Percentiles rank a stretch among this genome's conserved stretches.
Evolutionary conservation across 2,113 vertebrate species (phyloP).

Genomic region (Nothocercus nigrocapillus): DNA sequence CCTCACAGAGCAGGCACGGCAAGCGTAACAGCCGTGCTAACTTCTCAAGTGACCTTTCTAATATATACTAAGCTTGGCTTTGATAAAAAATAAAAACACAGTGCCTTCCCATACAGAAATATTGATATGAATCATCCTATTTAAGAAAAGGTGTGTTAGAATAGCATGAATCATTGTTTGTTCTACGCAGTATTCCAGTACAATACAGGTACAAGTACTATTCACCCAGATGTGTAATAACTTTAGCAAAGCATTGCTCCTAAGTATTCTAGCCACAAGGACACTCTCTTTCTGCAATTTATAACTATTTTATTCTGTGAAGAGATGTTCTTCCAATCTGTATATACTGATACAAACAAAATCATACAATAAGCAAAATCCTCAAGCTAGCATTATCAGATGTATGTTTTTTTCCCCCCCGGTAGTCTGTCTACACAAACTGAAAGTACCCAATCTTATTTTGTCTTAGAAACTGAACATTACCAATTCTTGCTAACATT

Average conservation of each 20-base stretch:
- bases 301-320: background rate
- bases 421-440: background rate
- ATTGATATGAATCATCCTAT: slow-evolving; percentile 55
- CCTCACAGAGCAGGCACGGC: background rate
- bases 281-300: slow-evolving; percentile 21
- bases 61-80: background rate
- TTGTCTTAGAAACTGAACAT: background rate
- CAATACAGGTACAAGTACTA: background rate
- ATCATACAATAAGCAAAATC: background rate
- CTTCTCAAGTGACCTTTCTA: background rate
- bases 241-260: background rate
- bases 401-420: background rate
- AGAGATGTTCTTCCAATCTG: background rate
- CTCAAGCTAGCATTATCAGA: background rate
- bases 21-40: background rate
- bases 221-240: slow-evolving; percentile 1
- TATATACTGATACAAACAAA: background rate
- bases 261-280: background rate
- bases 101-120: slow-evolving; percentile 2
- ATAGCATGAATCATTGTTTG: slow-evolving; percentile 55
- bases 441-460: background rate
- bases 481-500: background rate
- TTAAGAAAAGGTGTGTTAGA: slow-evolving; percentile 43
- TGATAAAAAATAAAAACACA: slow-evolving; percentile 46
- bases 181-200: slow-evolving; percentile 5